phyloP scores from a whole-genome alignment of 2,113 vertebrate species.

The Clinocottus analis region DNA sequence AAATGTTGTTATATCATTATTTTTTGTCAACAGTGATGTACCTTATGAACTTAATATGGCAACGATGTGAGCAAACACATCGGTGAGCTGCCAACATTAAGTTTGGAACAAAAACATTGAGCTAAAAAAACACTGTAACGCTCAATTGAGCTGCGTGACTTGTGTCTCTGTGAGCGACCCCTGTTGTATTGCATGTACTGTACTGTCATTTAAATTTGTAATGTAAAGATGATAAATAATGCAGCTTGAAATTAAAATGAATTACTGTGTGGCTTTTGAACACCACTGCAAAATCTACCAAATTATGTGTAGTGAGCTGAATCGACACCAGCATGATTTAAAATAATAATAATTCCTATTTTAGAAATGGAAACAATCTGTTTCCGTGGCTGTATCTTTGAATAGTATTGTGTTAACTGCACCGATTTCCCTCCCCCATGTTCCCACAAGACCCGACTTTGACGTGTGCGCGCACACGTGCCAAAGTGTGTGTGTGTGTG shows the following conservation, averaged over 20 bases:
- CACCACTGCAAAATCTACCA: neutral
- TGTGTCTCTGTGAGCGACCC: no score
- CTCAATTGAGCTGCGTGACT: no score
- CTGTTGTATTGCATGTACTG: no score
- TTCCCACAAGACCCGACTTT: conserved; percentile 16
- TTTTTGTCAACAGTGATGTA: neutral
- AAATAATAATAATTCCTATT: neutral
- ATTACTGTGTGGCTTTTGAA: neutral
- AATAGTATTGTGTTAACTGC: conserved; percentile 33
- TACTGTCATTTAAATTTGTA: no score
- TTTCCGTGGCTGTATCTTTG: conserved; percentile 6
- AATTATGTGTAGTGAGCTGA: neutral
- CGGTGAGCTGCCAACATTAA: neutral
- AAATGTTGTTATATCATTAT: neutral
- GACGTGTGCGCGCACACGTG: neutral
- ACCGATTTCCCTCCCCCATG: conserved; percentile 16
- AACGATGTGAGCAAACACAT: neutral
- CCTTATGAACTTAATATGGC: no score
- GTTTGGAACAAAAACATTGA: no score
- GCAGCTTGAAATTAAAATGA: neutral
- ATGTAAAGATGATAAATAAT: no score
- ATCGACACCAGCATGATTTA: neutral
- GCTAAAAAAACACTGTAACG: neutral
- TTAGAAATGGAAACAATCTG: neutral
- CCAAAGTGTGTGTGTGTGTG: neutral